Evolutionary conservation across 2,888 invertebrate species (phyloP).

Genomic region (Aspidiotus destructor): DNA sequence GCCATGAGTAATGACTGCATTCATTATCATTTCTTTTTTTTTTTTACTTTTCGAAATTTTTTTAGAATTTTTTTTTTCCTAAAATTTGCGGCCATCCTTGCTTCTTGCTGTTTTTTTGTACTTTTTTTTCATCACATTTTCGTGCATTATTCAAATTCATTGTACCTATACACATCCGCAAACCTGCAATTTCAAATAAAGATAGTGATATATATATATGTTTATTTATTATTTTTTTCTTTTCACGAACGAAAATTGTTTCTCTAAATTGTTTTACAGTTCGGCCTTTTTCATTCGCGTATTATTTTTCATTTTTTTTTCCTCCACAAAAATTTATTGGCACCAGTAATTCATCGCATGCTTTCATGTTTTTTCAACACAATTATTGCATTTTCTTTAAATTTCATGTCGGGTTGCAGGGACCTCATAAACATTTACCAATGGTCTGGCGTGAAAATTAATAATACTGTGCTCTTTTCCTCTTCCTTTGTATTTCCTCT

Average conservation of each 20-base stretch:
- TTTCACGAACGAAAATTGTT: background rate
- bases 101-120: slow-evolving; percentile 36
- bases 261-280: background rate
- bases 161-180: too few relatives aligned
- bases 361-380: slow-evolving; percentile 21
- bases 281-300: too few relatives aligned
- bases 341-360: background rate
- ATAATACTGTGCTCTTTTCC: too few relatives aligned
- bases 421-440: too few relatives aligned
- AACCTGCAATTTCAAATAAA: background rate
- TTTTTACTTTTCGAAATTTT: slow-evolving; percentile 33
- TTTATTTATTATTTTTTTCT: background rate
- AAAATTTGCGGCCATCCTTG: slow-evolving; percentile 35
- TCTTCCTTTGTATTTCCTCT: too few relatives aligned
- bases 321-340: too few relatives aligned
- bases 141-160: too few relatives aligned
- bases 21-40: slow-evolving; percentile 13
- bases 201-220: background rate
- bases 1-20: slow-evolving; percentile 58
- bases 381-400: too few relatives aligned
- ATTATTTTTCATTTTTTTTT: too few relatives aligned
- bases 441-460: too few relatives aligned
- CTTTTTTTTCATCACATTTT: slow-evolving; percentile 35
- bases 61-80: slow-evolving; percentile 19
- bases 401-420: too few relatives aligned